Base-by-base conservation (phyloP, 23 tunicate species). In the Pegea sp. region DNA sequence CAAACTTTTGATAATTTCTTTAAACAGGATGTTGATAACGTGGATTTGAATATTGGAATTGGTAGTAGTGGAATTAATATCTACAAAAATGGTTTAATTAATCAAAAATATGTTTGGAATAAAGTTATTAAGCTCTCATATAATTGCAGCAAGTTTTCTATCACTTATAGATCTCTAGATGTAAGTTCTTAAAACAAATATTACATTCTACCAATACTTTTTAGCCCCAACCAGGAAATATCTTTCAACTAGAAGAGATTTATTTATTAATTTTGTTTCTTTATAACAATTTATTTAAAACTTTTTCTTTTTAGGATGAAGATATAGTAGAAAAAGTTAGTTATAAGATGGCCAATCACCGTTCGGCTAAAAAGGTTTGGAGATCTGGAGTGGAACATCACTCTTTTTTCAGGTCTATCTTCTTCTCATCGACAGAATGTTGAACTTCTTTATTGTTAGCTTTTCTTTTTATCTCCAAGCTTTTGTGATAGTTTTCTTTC, bases 91-190 rank as follows among this genome's bases (percentile, higher is more conserved):
- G 75, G 71, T 24, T 55, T 70, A 3, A 64, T 29, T 25, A 67
- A 72, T 42, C 74, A 78, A 26, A 57, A 84, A 22, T 77, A 77
- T 54, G 80, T 90, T 2, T 89, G 98, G 98, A 84, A 84, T 5
- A 65, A 71, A 1, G 56, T 89, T 25, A 48, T 89, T 16, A 77
- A 89, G 69, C 78, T 89, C n/a, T n/a, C n/a, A n/a, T n/a, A n/a
- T n/a, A n/a, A n/a, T n/a, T n/a, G n/a, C n/a, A n/a, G n/a, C n/a
- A n/a, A n/a, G n/a, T n/a, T n/a, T n/a, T n/a, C n/a, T n/a, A n/a
- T n/a, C n/a, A n/a, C n/a, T n/a, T n/a, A n/a, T n/a, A n/a, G n/a
- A n/a, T n/a, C 78, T 2, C 42, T 80, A 16, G 74, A 80, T 71
- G 93, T 80, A 70, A 70, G 69, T 64, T 23, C 22, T 49, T 23